Base-by-base conservation (phyloP, 2,113 vertebrate species). In the Haemorhous mexicanus region DNA sequence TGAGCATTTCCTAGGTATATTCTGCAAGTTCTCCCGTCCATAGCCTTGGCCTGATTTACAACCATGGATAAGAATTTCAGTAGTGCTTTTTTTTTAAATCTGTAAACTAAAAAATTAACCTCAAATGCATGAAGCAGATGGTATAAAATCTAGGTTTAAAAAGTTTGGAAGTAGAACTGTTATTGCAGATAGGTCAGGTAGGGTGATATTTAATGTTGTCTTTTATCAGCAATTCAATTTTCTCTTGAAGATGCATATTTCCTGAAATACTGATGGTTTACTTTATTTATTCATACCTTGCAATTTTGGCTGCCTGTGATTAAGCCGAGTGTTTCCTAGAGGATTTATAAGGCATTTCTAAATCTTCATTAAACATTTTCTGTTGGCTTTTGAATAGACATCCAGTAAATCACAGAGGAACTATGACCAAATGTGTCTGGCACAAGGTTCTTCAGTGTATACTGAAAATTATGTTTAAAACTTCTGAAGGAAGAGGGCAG, bases 211-310 rank as follows among this genome's bases (percentile, higher is more conserved):
- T 82, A 63, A 68, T 64, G 67, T 22, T 67, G 35, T 56, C 41
- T 80, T 85, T 77, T 76, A 69, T 93, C 79, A 69, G 50, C 35
- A 84, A 67, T 69, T 52, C 16, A 83, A 0, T 55, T 88, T 94
- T 23, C 23, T 59, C 86, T 90, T 84, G 66, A 84, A 87, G 80
- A 44, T 70, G 11, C 21, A 9, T 87, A 50, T 92, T 93, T 92
- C 84, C 64, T 90, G 83, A 81, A 94, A 63, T 67, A 78, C 52
- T 86, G 72, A 76, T 82, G 33, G 44, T 68, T 94, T 91, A 53
- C 15, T 93, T 90, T 91, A 58, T 92, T 90, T 92, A 61, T 87
- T 95, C 81, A 87, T 76, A 63, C 53, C 41, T 89, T 96, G 33
- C 32, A 76, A 85, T 24, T 90, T 49, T 93, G 84, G 56, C 87